Evolutionary conservation across 2,888 invertebrate genomes (phyloP), one percentile per base, ranked within the genome.

Genomic region (Chironomus riparius): DNA sequence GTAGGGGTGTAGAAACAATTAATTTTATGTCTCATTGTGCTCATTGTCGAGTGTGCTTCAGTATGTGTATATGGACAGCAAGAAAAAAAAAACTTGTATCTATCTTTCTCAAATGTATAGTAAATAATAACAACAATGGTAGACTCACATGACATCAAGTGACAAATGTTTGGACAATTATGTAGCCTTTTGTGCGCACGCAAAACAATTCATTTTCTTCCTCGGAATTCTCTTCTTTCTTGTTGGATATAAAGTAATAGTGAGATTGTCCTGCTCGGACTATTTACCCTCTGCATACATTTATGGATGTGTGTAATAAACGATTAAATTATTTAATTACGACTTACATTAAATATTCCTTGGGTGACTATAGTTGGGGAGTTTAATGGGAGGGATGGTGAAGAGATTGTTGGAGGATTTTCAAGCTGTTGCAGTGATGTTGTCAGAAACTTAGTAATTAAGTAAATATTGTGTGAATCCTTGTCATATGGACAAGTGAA

Each of bases 121-220:
- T 56, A 56, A 56, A 56, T 56, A 56, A 56, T 18, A 56, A 18
- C 15, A 18, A 56, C 15, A 15, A 56, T 56, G 56, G n/a, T 18
- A 56, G 15, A 56, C 47, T 21, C 38, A 68, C 28, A 38, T 68
- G 47, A 38, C 68, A 47, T 15, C 18, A 15, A 47, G 68, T 68
- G 68, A 68, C 68, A 68, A 68, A 68, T 68, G 68, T 68, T 68
- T 68, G 68, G 68, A 68, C 68, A 68, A 68, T 68, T 68, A 68
- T 68, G 68, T 21, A 65, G 65, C 12, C 65, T 65, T 65, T 65
- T 65, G 65, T 22, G 65, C 21, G 22, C 65, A 65, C 65, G 65
- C 65, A 65, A 65, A 65, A 24, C 65, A 65, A 65, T 38, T 38
- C 38, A 65, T 65, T 65, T 62, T 65, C 47, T 38, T 68, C 15